Evolutionary conservation across 2,113 vertebrate species (phyloP), one percentile per base, ranked within the genome.

Genomic region (Plestiodon gilberti): DNA sequence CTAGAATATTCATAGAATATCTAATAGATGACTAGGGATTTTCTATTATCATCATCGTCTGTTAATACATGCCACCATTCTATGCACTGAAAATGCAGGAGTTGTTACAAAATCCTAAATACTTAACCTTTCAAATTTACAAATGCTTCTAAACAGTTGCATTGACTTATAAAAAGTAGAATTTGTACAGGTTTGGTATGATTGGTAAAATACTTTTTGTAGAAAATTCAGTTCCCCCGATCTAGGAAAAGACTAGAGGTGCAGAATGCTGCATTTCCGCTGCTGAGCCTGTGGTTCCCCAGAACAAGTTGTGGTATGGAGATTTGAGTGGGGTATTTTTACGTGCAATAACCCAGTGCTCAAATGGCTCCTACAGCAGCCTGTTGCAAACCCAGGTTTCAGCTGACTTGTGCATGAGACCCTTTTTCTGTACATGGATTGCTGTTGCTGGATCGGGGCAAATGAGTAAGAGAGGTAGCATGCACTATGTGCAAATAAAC

Each of bases 401-500:
- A 79, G n/a, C 48, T 59, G 23, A 65, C 25, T 43, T 81, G 38
- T 81, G 59, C 61, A 77, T 86, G 30, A 86, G 64, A 81, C 74
- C 22, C n/a, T 81, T 86, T 33, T 71, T 81, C 30, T 81, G 20
- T 86, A 64, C 28, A 48, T 73, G 23, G 69, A 59, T 52, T 48
- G 73, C 38, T 48, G 61, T 81, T 28, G 10, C 78, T 74, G 38
- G 67, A 48, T 48, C 25, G 23, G 15, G 15, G 15, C 35, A 67
- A 52, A 59, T 87, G 75, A 88, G 9, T 78, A 43, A 81, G 89
- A 87, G 92, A 93, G 88, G 91, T 91, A 93, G 89, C 0, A 5
- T 81, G 89, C 88, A 85, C 71, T 57, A 67, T 90, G 91, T 94
- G 87, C 84, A 93, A 93, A 90, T 89, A 87, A 87, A 83, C 57